Evolutionary conservation across 2,113 vertebrate species (phyloP), one percentile per base, ranked within the genome.

Genomic region (Hyla sarda): DNA sequence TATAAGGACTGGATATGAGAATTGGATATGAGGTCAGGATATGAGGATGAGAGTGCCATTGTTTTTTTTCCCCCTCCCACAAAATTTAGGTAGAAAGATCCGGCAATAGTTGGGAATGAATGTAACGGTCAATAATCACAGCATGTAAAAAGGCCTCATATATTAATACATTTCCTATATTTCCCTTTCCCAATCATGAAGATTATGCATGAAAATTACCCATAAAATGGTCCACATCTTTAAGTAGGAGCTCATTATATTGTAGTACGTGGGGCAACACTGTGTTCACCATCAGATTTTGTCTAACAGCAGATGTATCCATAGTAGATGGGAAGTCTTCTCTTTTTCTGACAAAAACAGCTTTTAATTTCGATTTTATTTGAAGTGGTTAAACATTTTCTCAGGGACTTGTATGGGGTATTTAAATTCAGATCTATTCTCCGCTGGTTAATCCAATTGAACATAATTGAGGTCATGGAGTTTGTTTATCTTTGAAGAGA

Each of bases 361-460:
- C 23, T 60, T 76, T 75, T 48, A 11, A 47, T 84, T 84, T 47
- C 2, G 32, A 41, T 71, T 60, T 74, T 25, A 75, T 84, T 62
- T 76, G 34, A 76, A 76, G 67, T 48, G 23, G 52, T 87, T 75
- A 47, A 87, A 58, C 54, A 73, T 75, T 74, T 82, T 82, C 37
- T 69, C 50, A 34, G n/a, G 65, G 72, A 48, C 34, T 74, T 72
- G 50, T 45, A 69, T 62, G 67, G 56, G 77, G 74, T 82, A 50
- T 82, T 81, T 87, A 82, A 62, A 65, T 87, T 73, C 48, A 34
- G 60, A 82, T 50, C 23, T 34, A 82, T 60, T 76, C 21, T 76
- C 71, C 50, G 85, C 71, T 82, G 67, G 77, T 87, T 87, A 82
- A 87, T 75, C 67, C 69, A 82, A 75, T 75, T 87, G 82, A 75